Base-by-base conservation (phyloP, 2,113 vertebrate genomes). In the Herpailurus yagouaroundi region DNA sequence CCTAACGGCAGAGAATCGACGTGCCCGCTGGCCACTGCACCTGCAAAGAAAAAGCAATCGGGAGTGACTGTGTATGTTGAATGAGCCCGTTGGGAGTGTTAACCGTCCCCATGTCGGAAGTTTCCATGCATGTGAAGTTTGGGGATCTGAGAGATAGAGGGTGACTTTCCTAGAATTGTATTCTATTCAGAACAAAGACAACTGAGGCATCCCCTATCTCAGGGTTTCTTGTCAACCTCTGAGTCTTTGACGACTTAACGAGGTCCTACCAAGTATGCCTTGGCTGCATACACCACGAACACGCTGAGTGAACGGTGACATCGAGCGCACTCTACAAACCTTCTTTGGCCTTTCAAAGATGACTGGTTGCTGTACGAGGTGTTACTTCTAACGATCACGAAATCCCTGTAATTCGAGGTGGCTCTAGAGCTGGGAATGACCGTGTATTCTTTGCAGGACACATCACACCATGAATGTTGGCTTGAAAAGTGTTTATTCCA, bases 151-250 rank as follows among this genome's bases (percentile, higher is more conserved):
- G 60, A 52, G 33, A 31, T 18, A 14, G 55, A 55, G 25, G 14
- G 1, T 10, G 15, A 33, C 69, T 55, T 38, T 69, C 25, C 55
- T 36, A 52, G n/a, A 33, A 33, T 57, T 45, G 29, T 33, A 3
- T 76, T 19, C 38, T 55, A 50, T 50, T n/a, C 1, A 9, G 74
- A 18, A 3, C 0, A 38, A 16, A 68, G 45, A 21, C 3, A 13
- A 19, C 50, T 0, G 3, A 10, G 9, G 13, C 2, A 7, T 18
- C 10, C 7, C 1, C 1, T 1, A 0, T 7, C 41, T 8, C 57
- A 12, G 4, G 19, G 14, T 80, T 29, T 13, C 27, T 55, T 29
- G 0, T 14, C 36, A 57, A 3, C 18, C 3, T 10, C 45, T 31
- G 31, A 25, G 14, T 21, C 27, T 4, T 25, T 5, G 25, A 31